Evolutionary conservation across 2,888 invertebrate species (phyloP), one percentile per base, ranked within the genome.

Genomic region (Pyralis farinalis): DNA sequence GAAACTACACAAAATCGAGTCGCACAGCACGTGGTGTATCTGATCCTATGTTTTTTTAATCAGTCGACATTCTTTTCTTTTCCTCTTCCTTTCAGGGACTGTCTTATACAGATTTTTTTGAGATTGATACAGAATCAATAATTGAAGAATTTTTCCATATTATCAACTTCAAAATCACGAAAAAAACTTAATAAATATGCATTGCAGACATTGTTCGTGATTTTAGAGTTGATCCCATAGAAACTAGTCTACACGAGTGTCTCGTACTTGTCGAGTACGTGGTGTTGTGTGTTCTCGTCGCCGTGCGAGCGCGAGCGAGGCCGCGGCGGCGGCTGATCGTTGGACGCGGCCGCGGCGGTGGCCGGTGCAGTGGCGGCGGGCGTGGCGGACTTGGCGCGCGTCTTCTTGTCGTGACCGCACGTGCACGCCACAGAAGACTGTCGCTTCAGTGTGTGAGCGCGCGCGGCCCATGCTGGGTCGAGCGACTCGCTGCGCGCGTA

Each of bases 181-280:
- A n/a, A n/a, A n/a, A n/a, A n/a, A n/a, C n/a, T n/a, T n/a, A n/a
- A n/a, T n/a, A n/a, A n/a, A n/a, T n/a, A n/a, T n/a, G n/a, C n/a
- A n/a, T n/a, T n/a, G n/a, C n/a, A n/a, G n/a, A n/a, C n/a, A n/a
- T n/a, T n/a, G n/a, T n/a, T n/a, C n/a, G n/a, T n/a, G n/a, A n/a
- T n/a, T n/a, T n/a, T n/a, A n/a, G n/a, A n/a, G n/a, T n/a, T n/a
- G n/a, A n/a, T n/a, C n/a, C n/a, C n/a, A n/a, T n/a, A n/a, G n/a
- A n/a, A n/a, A 25, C 5, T 2, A 7, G 25, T 7, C 25, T 25
- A 25, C 3, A 39, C 39, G 28, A 39, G 39, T 11, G 90, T 90
- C 55, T 90, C 90, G 50, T 90, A 90, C 60, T 90, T 90, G 51
- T 90, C 90, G 21, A 89, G 78, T 33, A 89, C 88, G 47, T 87